phyloP scores from a whole-genome alignment of 2,797 vertebrate species.

The Artibeus jamaicensis region DNA sequence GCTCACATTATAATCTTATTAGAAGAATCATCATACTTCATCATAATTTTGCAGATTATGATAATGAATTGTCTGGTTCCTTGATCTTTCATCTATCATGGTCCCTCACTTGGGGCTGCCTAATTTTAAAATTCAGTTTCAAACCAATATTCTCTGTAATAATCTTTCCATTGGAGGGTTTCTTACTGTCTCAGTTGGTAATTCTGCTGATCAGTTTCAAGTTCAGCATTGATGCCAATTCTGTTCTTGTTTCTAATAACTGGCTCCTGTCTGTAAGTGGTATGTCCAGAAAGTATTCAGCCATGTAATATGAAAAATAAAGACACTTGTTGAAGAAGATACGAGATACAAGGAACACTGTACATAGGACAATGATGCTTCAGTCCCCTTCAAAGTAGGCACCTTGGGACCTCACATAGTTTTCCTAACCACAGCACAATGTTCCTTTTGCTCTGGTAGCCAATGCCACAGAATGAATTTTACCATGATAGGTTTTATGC shows the following conservation, averaged over 20 bases:
- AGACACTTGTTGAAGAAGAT: not conserved
- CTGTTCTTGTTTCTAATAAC: constrained; percentile 27
- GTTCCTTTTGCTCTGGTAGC: not conserved
- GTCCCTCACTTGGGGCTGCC: not conserved
- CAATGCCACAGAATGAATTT: not conserved
- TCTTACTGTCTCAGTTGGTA: not conserved
- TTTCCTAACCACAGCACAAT: not conserved
- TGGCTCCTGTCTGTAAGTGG: not conserved
- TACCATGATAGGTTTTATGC: not conserved
- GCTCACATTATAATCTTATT: not conserved
- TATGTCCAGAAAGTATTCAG: not conserved
- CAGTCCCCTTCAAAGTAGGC: not conserved
- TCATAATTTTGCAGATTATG: constrained; percentile 27
- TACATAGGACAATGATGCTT: not conserved
- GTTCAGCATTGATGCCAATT: constrained; percentile 35
- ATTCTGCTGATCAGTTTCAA: not conserved
- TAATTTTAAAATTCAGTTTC: constrained; percentile 43
- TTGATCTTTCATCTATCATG: constrained; percentile 16
- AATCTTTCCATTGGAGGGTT: not conserved
- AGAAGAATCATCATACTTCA: not conserved
- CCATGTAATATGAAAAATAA: not conserved
- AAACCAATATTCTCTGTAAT: not conserved
- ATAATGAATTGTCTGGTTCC: not conserved
- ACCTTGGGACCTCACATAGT: not conserved
- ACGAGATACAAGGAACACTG: not conserved